Conservation (phyloP, 2,113 vertebrate genomes). For the Chitala chitala region DNA sequence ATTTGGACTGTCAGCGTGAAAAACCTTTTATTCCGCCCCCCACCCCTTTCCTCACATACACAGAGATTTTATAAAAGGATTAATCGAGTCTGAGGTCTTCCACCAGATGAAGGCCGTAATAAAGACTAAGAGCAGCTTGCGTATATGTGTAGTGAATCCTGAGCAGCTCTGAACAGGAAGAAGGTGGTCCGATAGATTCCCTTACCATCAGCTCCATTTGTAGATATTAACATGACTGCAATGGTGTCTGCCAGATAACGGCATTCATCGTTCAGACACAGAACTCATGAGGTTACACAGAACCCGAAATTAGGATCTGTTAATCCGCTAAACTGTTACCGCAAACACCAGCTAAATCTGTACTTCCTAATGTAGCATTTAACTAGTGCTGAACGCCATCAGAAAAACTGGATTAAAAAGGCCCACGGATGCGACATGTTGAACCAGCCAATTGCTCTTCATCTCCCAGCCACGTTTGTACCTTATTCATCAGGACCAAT, state of each 20-base stretch:
- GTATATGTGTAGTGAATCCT: constrained; percentile 4
- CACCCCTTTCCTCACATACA: too few relatives aligned
- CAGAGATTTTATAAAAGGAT: constrained; percentile 14
- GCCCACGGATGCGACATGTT: neutral
- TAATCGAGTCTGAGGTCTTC: constrained; percentile 22
- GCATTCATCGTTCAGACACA: constrained; percentile 1
- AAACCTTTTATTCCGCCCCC: constrained; percentile 5
- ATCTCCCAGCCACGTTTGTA: neutral
- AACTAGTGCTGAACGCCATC: neutral
- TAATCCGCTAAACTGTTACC: neutral
- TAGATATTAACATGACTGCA: neutral
- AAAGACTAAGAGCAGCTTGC: neutral
- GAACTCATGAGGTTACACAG: neutral
- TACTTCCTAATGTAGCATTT: neutral
- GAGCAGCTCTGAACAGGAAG: neutral
- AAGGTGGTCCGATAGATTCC: neutral
- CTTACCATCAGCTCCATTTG: neutral
- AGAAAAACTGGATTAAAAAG: neutral
- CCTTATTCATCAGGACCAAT: neutral
- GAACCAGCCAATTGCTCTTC: neutral
- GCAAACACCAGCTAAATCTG: neutral
- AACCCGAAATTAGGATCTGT: constrained; percentile 1
- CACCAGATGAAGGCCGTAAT: constrained; percentile 17
- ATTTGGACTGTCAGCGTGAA: neutral
- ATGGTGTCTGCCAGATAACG: neutral